Evolutionary conservation across 2,797 vertebrate species (phyloP).

Genomic region (Ctenosaura bakeri): DNA sequence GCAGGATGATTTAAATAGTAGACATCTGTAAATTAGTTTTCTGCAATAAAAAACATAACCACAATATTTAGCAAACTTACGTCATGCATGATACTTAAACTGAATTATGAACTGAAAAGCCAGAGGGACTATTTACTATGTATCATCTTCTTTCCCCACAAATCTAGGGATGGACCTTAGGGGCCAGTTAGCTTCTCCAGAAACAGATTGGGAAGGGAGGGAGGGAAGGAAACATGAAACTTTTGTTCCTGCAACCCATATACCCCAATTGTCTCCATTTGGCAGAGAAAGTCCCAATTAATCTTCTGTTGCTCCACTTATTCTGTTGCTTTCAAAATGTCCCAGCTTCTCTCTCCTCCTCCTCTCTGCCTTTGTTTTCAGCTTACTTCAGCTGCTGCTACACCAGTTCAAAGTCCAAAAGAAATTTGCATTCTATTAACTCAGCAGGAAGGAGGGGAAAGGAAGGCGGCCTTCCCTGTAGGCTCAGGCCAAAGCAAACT

Average conservation of each 20-base stretch:
- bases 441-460: too few relatives aligned
- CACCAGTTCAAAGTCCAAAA: too few relatives aligned
- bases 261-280: too few relatives aligned
- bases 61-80: slow-evolving; percentile 73
- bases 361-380: too few relatives aligned
- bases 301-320: too few relatives aligned
- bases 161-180: slow-evolving; percentile 34
- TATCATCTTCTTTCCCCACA: slow-evolving; percentile 54
- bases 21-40: slow-evolving; percentile 70
- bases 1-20: slow-evolving; percentile 74
- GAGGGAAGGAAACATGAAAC: neutral
- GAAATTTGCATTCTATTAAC: too few relatives aligned
- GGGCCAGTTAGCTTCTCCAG: slow-evolving; percentile 2
- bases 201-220: neutral
- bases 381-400: too few relatives aligned
- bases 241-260: neutral
- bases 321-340: too few relatives aligned
- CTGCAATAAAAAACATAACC: slow-evolving; percentile 48
- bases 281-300: too few relatives aligned
- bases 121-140: slow-evolving; percentile 37
- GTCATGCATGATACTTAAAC: slow-evolving; percentile 60
- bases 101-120: slow-evolving; percentile 57
- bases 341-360: too few relatives aligned
- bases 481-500: too few relatives aligned
- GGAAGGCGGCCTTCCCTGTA: too few relatives aligned